phyloP scores from a whole-genome alignment of 2,113 vertebrate genomes.

The human region DNA sequence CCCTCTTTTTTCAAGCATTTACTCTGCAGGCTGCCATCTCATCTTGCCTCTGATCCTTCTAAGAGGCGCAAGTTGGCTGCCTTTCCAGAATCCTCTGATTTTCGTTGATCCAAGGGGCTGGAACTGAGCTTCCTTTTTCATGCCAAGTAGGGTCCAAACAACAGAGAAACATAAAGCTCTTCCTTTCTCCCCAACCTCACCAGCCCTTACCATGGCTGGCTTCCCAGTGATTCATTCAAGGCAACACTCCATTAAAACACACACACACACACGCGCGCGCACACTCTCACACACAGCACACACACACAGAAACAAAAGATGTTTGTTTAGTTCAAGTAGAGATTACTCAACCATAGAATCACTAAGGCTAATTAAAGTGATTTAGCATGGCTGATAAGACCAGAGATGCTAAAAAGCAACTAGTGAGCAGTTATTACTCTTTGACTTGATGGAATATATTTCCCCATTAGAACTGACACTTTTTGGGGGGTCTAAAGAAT shows the following conservation, averaged over 20 bases:
- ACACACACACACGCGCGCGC: background rate
- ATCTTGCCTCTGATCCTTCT: conserved; percentile 25
- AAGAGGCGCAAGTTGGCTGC: conserved; percentile 32
- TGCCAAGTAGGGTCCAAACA: conserved; percentile 51
- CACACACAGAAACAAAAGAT: conserved; percentile 22
- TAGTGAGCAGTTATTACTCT: conserved; percentile 30
- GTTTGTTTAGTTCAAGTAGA: conserved; percentile 50
- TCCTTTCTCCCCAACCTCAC: conserved; percentile 42
- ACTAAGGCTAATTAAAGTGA: conserved; percentile 65
- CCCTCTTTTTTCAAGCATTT: background rate
- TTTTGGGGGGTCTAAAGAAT: background rate
- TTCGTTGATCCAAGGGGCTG: conserved; percentile 34
- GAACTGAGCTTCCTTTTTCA: conserved; percentile 58
- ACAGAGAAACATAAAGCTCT: conserved; percentile 60
- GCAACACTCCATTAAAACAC: conserved; percentile 21
- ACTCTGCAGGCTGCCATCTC: conserved; percentile 55
- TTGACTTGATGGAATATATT: conserved; percentile 58
- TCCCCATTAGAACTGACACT: background rate
- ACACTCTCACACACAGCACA: background rate
- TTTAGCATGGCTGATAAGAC: conserved; percentile 23
- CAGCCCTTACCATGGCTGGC: conserved; percentile 42
- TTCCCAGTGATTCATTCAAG: conserved; percentile 70
- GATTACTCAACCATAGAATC: conserved; percentile 57
- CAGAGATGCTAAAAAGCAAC: conserved; percentile 46
- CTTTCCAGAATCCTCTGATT: conserved; percentile 54